Evolutionary conservation across 2,888 invertebrate species (phyloP).

Genomic region (Meandrusa payeni): DNA sequence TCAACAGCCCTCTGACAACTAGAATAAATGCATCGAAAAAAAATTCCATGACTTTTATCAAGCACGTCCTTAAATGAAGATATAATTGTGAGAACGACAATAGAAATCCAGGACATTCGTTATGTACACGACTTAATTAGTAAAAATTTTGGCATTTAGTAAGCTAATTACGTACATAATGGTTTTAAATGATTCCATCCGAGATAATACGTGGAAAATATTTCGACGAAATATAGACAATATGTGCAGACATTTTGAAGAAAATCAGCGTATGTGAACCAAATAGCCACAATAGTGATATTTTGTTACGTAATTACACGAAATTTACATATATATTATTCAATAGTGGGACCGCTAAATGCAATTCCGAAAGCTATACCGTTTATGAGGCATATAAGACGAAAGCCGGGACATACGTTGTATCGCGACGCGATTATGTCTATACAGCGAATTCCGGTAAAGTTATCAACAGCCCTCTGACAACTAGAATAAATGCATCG

Average conservation of each 20-base stretch:
- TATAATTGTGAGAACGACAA: constrained; percentile 18
- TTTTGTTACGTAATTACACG: not conserved
- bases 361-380: too few species aligned
- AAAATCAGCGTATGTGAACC: constrained; percentile 13
- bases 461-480: too few species aligned
- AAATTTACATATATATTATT: not conserved
- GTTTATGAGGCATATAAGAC: too few species aligned
- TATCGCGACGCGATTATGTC: too few species aligned
- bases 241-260: constrained; percentile 4
- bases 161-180: constrained; percentile 20
- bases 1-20: too few species aligned
- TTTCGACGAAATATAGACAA: constrained; percentile 8
- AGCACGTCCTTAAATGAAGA: too few species aligned
- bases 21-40: too few species aligned
- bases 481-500: too few species aligned
- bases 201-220: constrained; percentile 18
- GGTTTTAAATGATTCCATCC: constrained; percentile 11
- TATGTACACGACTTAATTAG: constrained; percentile 22
- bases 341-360: too few species aligned
- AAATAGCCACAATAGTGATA: not conserved
- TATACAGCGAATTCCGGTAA: too few species aligned
- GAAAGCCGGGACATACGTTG: too few species aligned
- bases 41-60: too few species aligned
- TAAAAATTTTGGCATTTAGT: constrained; percentile 23
- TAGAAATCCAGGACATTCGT: constrained; percentile 17